A percentile compares a stretch with the other conserved stretches of the same genome.
Evolutionary conservation across 2,113 vertebrate species (phyloP).

Genomic region (Plecturocebus donacophilus): DNA sequence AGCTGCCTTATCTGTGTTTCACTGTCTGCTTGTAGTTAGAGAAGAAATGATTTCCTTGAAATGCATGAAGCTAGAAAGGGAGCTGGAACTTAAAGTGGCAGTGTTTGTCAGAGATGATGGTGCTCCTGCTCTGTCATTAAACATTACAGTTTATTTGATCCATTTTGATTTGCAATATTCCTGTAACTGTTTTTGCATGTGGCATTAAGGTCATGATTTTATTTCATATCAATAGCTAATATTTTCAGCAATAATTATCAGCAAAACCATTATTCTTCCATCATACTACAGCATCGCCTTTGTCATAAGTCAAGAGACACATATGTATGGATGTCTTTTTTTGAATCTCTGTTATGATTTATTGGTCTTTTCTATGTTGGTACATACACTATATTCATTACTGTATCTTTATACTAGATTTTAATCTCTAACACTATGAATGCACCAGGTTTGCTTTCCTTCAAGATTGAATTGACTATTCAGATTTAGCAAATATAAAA

Average conservation of each 20-base stretch:
- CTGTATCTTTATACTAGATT: neutral
- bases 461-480: neutral
- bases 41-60: no score
- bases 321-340: neutral
- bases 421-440: neutral
- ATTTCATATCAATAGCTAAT: neutral
- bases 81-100: no score
- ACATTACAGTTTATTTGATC: neutral
- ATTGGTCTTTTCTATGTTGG: neutral
- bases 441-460: neutral
- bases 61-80: no score
- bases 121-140: no score
- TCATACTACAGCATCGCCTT: neutral
- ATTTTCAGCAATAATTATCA: constrained; percentile 29
- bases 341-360: neutral
- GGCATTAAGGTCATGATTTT: neutral
- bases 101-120: no score
- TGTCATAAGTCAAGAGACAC: neutral
- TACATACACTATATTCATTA: neutral
- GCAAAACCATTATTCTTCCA: neutral
- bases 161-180: neutral
- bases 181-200: neutral
- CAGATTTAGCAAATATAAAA: neutral
- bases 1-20: no score
- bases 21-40: no score